Evolutionary conservation across 2,888 invertebrate species (phyloP).

Genomic region (Chrysodeixis includens): DNA sequence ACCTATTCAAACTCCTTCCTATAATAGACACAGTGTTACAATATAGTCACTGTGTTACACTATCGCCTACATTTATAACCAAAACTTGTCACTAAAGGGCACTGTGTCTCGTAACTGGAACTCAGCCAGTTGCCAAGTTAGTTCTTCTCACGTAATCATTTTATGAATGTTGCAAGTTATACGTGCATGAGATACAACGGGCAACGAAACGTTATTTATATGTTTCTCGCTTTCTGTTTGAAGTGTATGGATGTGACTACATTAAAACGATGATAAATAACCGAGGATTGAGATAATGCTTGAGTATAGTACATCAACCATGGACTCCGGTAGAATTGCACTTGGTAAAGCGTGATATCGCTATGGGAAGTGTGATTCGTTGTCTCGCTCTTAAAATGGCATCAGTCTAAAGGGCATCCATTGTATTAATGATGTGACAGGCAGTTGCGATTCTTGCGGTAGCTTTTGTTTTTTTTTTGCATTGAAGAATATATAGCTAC

Average conservation of each 20-base stretch:
- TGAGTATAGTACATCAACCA: too few species aligned
- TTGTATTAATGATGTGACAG: too few species aligned
- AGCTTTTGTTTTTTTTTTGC: too few species aligned
- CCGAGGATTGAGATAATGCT: too few species aligned
- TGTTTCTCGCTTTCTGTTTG: constrained; percentile 48
- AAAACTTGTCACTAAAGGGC: constrained; percentile 9
- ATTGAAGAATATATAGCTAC: too few species aligned
- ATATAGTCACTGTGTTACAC: constrained; percentile 9
- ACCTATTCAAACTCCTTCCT: neutral
- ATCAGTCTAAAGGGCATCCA: too few species aligned
- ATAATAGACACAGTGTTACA: neutral
- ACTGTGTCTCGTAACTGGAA: constrained; percentile 29
- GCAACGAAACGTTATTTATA: constrained; percentile 71
- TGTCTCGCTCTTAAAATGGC: too few species aligned
- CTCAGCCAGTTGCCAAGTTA: constrained; percentile 37
- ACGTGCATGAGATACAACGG: constrained; percentile 72
- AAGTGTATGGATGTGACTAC: constrained; percentile 47
- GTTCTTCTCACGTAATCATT: constrained; percentile 80
- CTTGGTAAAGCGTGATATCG: too few species aligned
- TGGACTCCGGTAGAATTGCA: too few species aligned
- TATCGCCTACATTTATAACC: neutral
- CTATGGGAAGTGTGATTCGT: too few species aligned
- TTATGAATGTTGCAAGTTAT: constrained; percentile 79
- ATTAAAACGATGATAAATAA: constrained; percentile 1
- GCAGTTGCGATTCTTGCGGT: too few species aligned